Evolutionary conservation across 1,140 invertebrate genomes (phyloP), one percentile per base, ranked within the genome.

Genomic region (Vollenhovia emeryi): DNA sequence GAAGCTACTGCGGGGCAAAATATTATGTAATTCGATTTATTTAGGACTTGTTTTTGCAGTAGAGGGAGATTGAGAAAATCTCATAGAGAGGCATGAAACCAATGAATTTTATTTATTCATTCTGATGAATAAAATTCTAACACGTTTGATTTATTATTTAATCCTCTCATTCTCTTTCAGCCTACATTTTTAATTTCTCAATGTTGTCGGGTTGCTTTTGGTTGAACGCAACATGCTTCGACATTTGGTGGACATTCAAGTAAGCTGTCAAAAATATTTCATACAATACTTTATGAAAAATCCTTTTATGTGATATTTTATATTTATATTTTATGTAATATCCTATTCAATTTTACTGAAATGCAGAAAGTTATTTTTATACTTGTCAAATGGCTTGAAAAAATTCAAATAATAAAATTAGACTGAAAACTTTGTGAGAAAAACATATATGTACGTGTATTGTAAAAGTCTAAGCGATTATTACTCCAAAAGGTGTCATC

Each of bases 211-310:
- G 97, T 78, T 99, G 99, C 95, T 97, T 97, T 84, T 99, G 98
- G 98, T 96, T 99, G 92, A 98, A 97, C 93, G 96, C 98, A 59
- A 98, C 98, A 96, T 98, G 98, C 89, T 97, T 98, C 92, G 98
- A 98, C 93, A 97, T 98, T 91, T 98, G 97, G 96, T 97, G 97
- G 95, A 98, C 98, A 68, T 97, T 98, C 94, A 97, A 97, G 97
- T 97, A 95, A 96, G 9, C 33, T 36, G 33, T 36, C 33, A 36
- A 36, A 6, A n/a, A n/a, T n/a, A 36, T 36, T 3, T 36, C 6
- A 36, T 5, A 36, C 3, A 36, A 36, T 3, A 36, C 3, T 36
- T 36, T 36, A n/a, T n/a, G n/a, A n/a, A n/a, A n/a, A n/a, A n/a
- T n/a, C n/a, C n/a, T n/a, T n/a, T n/a, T n/a, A n/a, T n/a, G n/a